Evolutionary conservation across 2,888 invertebrate species (phyloP).

Genomic region (Agrenia bidenticulata): DNA sequence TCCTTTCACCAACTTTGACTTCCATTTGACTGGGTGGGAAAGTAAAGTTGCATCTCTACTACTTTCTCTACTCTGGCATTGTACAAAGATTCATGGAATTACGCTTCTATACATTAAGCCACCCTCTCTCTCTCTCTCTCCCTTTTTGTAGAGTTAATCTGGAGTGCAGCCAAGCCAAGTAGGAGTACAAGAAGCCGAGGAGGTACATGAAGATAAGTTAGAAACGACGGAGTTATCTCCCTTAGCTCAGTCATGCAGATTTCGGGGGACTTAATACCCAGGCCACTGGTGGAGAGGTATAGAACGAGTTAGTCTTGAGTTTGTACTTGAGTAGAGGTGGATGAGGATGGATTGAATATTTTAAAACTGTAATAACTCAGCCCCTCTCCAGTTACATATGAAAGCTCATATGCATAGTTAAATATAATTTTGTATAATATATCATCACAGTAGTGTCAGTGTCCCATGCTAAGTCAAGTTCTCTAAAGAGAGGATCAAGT

Average conservation of each 20-base stretch:
- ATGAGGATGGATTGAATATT: no score
- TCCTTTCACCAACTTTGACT: background rate
- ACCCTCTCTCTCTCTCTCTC: background rate
- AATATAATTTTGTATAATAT: no score
- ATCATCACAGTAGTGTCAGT: no score
- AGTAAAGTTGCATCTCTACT: background rate
- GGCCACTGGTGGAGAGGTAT: background rate
- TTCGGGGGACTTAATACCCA: background rate
- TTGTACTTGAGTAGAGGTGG: no score
- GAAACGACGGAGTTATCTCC: background rate
- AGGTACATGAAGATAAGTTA: background rate
- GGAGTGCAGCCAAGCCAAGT: conserved; percentile 1
- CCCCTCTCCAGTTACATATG: no score
- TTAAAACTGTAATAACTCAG: no score
- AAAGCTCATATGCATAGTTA: no score
- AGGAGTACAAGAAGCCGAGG: background rate
- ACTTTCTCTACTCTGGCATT: background rate
- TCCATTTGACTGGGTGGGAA: background rate
- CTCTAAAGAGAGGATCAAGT: no score
- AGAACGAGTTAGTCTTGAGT: no score
- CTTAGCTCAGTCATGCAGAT: background rate
- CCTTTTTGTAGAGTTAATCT: conserved; percentile 3
- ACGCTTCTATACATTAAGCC: background rate
- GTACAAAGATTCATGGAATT: background rate
- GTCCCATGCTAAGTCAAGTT: no score